Evolutionary conservation across 2,888 invertebrate genomes (phyloP).

Genomic region (Shargacucullia verbasci): DNA sequence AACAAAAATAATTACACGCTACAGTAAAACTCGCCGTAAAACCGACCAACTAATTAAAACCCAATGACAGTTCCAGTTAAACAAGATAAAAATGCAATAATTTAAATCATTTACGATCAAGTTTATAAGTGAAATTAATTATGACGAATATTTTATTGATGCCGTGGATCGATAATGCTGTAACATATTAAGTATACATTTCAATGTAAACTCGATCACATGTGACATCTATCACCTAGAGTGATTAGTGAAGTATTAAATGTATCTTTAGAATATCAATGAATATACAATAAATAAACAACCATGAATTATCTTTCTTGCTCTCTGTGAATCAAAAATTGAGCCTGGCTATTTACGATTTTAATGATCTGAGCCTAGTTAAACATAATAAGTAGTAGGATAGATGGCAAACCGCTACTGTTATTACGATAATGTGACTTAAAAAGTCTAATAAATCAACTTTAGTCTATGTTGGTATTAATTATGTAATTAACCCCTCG

Average conservation of each 20-base stretch:
- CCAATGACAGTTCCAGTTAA: slow-evolving; percentile 39
- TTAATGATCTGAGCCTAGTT: no score
- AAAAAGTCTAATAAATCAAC: no score
- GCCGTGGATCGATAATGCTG: slow-evolving; percentile 19
- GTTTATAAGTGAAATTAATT: slow-evolving; percentile 64
- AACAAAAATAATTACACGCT: slow-evolving; percentile 38
- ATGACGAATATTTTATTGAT: slow-evolving; percentile 58
- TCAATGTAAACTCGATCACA: background rate
- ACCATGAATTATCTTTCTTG: no score
- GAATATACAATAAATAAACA: background rate
- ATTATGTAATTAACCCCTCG: no score
- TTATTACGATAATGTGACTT: no score
- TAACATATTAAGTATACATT: slow-evolving; percentile 7
- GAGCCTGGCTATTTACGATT: no score
- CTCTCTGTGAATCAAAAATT: no score
- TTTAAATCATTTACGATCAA: slow-evolving; percentile 62
- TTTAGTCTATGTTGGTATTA: no score
- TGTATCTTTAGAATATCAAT: slow-evolving; percentile 18
- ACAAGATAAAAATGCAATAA: slow-evolving; percentile 67
- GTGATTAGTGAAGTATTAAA: slow-evolving; percentile 1
- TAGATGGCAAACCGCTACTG: no score
- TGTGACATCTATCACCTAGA: background rate
- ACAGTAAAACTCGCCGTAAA: slow-evolving; percentile 46
- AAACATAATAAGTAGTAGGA: no score
- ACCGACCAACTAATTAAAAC: slow-evolving; percentile 52